These are phyloP conservation scores for Proterorhinus semilunaris DNA, from an alignment of 2,113 vertebrate species.

Conservation along the genomic window DNA sequence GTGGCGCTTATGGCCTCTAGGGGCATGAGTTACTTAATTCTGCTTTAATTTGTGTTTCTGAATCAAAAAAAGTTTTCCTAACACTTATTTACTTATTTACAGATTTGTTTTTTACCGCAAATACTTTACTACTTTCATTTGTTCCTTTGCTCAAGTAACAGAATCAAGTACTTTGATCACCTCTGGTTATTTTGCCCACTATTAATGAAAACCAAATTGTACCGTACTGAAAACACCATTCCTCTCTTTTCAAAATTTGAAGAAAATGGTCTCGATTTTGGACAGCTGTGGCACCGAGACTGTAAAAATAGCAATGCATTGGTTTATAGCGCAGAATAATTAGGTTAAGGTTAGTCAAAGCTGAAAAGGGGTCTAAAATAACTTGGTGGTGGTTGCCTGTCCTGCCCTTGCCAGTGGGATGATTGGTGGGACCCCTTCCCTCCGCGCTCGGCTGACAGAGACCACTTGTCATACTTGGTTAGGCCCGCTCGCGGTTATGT, in stretches of 20 bases:
- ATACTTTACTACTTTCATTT: too few relatives aligned
- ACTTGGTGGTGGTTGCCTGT: background rate
- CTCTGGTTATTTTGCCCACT: background rate
- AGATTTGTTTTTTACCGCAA: too few relatives aligned
- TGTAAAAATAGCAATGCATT: background rate
- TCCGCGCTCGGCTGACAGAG: slow-evolving; percentile 29
- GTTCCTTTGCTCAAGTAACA: too few relatives aligned
- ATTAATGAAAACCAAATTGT: background rate
- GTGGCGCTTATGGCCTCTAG: too few relatives aligned
- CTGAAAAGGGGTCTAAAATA: background rate
- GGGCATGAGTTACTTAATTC: too few relatives aligned
- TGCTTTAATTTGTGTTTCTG: too few relatives aligned
- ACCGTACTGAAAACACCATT: background rate
- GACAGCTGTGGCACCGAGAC: background rate
- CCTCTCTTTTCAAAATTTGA: background rate
- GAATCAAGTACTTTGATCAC: too few relatives aligned
- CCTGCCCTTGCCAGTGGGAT: slow-evolving; percentile 21
- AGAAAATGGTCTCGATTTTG: background rate
- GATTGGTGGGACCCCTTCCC: slow-evolving; percentile 32
- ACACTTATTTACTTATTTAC: too few relatives aligned
- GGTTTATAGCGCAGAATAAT: background rate
- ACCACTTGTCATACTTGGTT: slow-evolving; percentile 37
- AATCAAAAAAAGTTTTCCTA: too few relatives aligned
- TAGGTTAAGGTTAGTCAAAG: slow-evolving; percentile 7
- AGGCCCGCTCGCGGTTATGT: slow-evolving; percentile 20